Base-by-base conservation (phyloP, 1,140 invertebrate species). In the Wiebesia pumilae region DNA sequence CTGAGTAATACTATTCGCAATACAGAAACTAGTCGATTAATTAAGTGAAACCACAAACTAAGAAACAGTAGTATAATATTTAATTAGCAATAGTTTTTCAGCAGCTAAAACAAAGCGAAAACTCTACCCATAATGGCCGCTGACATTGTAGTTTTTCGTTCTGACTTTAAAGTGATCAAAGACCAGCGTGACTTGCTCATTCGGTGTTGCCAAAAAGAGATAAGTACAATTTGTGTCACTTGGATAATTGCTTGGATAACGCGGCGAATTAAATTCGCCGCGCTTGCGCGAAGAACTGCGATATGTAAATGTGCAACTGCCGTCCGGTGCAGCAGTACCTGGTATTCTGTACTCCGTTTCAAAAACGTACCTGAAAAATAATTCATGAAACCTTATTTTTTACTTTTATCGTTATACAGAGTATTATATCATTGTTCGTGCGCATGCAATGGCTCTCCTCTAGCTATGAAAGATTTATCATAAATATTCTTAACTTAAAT, bases 211-310 rank as follows among this genome's bases (percentile, higher is more conserved):
- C 87, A 96, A 91, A 93, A 99, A 98, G 89, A 97, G 95, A 94
- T 98, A 99, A 71, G 97, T 97, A 95, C 98, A 99, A 94, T 97
- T 97, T 47, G 97, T 98, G 90, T 97, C 96, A 89, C 97, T 97
- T 78, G 98, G 98, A 95, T 99, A 99, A 94, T 98, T 98, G 90
- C 97, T 97, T 89, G 98, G 98, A 95, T 99, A 98, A 69, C 98
- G 95, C 21, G 98, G 98, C 30, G 98, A 99, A 93, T 99, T 99
- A 92, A 99, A 98, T 89, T 98, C 97, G 30, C 98, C 98, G 79
- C 95, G 95, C 92, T 98, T 98, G 88, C 96, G 95, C 69, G 96
- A 97, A 86, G 95, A 96, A 93, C 98, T 98, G 83, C 96, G 95
- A 94, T 99, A 99, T 0, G 97, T 97, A 93, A 99, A 99, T 73